phyloP scores from a whole-genome alignment of 2,888 invertebrate genomes.

The Xestia xanthographa region DNA sequence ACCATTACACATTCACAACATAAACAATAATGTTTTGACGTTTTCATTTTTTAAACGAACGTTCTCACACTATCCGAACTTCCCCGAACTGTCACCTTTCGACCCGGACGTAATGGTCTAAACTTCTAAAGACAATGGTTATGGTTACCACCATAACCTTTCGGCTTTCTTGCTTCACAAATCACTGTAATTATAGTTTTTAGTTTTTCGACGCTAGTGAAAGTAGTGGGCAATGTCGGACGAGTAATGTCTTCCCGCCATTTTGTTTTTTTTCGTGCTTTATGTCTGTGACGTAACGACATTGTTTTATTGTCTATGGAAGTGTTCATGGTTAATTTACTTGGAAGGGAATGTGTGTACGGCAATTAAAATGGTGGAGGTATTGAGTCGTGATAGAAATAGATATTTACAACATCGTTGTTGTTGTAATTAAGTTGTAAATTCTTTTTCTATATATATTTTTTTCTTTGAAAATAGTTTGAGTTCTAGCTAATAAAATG shows the following conservation, averaged over 20 bases:
- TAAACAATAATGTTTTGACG: slow-evolving; percentile 31
- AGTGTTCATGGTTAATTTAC: slow-evolving; percentile 20
- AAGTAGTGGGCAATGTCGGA: slow-evolving; percentile 69
- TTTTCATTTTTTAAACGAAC: slow-evolving; percentile 39
- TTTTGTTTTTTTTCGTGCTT: slow-evolving; percentile 43
- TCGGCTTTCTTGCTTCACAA: slow-evolving; percentile 33
- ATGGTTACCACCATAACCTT: slow-evolving; percentile 38
- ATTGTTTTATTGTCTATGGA: slow-evolving; percentile 33
- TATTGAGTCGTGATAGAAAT: not conserved
- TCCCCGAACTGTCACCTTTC: slow-evolving; percentile 63
- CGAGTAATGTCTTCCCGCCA: slow-evolving; percentile 32
- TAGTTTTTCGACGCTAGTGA: slow-evolving; percentile 77
- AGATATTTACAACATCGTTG: not conserved
- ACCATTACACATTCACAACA: slow-evolving; percentile 26
- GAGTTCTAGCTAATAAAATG: not conserved
- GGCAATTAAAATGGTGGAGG: slow-evolving; percentile 13
- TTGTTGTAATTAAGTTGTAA: not conserved
- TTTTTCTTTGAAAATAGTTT: not conserved
- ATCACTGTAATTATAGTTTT: slow-evolving; percentile 78
- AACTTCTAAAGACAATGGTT: slow-evolving; percentile 52
- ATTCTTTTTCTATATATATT: not conserved
- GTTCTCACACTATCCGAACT: slow-evolving; percentile 45
- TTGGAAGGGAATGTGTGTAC: slow-evolving; percentile 17
- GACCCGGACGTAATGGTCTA: slow-evolving; percentile 58
- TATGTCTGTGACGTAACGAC: slow-evolving; percentile 45